These are phyloP conservation scores for Lasioglossum marginatum DNA, from an alignment of 2,888 invertebrate genomes.

Conservation along the genomic window DNA sequence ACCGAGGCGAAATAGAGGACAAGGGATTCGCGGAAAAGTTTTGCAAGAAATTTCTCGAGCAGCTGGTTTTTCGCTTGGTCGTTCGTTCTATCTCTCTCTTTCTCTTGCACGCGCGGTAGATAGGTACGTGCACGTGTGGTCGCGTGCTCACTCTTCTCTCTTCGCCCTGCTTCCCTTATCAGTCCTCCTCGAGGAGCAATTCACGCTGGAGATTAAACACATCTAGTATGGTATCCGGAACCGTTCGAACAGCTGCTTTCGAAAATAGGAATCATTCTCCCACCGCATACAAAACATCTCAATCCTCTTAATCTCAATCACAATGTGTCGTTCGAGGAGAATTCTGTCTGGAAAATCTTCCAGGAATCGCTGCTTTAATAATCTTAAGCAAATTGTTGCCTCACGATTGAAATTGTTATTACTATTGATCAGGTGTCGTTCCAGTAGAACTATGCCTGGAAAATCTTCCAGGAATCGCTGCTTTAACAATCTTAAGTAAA, in stretches of 20 bases:
- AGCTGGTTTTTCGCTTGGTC: constrained; percentile 29
- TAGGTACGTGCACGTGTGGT: constrained; percentile 15
- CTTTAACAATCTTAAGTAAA: too few species aligned
- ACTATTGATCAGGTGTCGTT: too few species aligned
- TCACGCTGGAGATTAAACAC: neutral
- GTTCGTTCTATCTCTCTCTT: constrained; percentile 47
- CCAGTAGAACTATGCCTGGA: too few species aligned
- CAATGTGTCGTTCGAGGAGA: too few species aligned
- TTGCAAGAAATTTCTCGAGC: constrained; percentile 43
- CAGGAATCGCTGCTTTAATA: too few species aligned
- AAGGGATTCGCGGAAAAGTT: constrained; percentile 38
- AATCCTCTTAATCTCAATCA: too few species aligned
- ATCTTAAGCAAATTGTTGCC: too few species aligned
- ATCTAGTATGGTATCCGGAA: neutral
- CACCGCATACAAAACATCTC: neutral
- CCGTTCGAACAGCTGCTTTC: too few species aligned
- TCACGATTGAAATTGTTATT: too few species aligned
- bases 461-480: too few species aligned
- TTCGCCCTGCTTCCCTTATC: neutral
- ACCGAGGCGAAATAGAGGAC: constrained; percentile 11
- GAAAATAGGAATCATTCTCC: neutral
- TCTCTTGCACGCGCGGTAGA: constrained; percentile 57
- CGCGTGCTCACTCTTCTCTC: neutral
- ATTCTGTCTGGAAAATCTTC: too few species aligned
- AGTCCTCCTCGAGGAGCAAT: neutral